These are phyloP conservation scores for Dynastes tityus DNA, from an alignment of 2,888 invertebrate genomes.

Conservation along the genomic window DNA sequence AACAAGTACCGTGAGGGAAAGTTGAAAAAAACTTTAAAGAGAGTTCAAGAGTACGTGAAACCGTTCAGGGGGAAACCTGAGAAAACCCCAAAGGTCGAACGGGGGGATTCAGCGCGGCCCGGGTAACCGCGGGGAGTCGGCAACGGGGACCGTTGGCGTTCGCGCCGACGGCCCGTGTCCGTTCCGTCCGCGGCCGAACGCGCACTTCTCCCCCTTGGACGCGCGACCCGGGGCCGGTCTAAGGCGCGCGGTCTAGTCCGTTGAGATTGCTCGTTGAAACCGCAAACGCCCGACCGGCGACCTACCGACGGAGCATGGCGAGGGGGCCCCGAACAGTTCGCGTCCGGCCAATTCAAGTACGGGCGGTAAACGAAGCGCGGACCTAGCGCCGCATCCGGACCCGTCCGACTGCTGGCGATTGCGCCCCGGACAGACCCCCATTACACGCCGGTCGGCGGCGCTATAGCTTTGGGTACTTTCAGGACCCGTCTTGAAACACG, in stretches of 20 bases:
- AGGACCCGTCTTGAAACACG: no score
- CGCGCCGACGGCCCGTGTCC: slow-evolving; percentile 50
- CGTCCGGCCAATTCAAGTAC: slow-evolving; percentile 61
- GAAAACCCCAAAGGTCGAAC: no score
- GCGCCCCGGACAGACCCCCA: slow-evolving; percentile 34
- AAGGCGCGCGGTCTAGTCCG: neutral
- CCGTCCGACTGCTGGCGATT: slow-evolving; percentile 44
- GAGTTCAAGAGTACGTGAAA: no score
- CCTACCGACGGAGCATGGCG: slow-evolving; percentile 64
- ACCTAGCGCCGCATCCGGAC: slow-evolving; percentile 53
- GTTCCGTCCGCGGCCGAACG: slow-evolving; percentile 11
- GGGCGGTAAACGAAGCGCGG: slow-evolving; percentile 59
- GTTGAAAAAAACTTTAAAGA: no score
- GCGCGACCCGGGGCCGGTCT: slow-evolving; percentile 1
- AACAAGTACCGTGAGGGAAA: no score
- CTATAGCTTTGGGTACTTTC: slow-evolving; percentile 54
- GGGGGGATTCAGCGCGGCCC: no score
- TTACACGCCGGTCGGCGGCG: slow-evolving; percentile 36
- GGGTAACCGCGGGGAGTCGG: no score
- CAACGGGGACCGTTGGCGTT: slow-evolving; percentile 32
- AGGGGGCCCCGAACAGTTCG: slow-evolving; percentile 73
- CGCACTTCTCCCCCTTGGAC: slow-evolving; percentile 21
- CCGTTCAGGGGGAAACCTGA: no score
- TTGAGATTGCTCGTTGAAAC: neutral
- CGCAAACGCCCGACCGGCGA: neutral